Conservation (phyloP, 2,888 invertebrate species). For the Eilema griseolum region DNA sequence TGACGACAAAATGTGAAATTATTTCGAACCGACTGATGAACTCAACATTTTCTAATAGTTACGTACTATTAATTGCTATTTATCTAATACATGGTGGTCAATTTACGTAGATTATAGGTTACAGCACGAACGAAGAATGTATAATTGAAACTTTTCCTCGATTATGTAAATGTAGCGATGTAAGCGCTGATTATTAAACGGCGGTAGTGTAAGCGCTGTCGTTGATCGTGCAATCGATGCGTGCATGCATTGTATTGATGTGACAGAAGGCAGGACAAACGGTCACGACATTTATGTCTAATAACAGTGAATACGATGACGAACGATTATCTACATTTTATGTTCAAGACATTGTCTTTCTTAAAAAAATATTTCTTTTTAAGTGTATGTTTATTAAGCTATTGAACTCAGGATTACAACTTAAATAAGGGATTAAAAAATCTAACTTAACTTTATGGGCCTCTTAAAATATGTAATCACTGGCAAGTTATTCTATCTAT, state of each 20-base stretch:
- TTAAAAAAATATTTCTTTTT: not conserved
- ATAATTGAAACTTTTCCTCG: conserved; percentile 11
- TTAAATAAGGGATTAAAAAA: no score
- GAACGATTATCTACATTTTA: not conserved
- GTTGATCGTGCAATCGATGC: not conserved
- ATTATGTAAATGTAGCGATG: conserved; percentile 7
- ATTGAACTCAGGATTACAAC: no score
- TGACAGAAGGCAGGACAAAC: not conserved
- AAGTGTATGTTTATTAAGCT: no score
- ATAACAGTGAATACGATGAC: not conserved
- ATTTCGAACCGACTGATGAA: not conserved
- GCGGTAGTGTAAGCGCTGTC: not conserved
- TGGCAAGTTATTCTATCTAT: no score
- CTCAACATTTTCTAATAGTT: conserved; percentile 5
- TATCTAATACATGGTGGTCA: conserved; percentile 4
- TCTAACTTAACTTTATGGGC: no score
- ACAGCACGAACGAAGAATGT: not conserved
- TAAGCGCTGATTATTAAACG: not conserved
- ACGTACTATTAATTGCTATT: not conserved
- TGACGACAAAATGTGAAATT: conserved; percentile 1
- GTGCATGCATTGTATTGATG: not conserved
- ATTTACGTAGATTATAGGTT: not conserved
- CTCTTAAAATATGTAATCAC: no score
- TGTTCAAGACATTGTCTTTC: not conserved
- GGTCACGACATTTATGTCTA: not conserved